Evolutionary conservation across 2,113 vertebrate genomes (phyloP).

Genomic region (Euleptes europaea): DNA sequence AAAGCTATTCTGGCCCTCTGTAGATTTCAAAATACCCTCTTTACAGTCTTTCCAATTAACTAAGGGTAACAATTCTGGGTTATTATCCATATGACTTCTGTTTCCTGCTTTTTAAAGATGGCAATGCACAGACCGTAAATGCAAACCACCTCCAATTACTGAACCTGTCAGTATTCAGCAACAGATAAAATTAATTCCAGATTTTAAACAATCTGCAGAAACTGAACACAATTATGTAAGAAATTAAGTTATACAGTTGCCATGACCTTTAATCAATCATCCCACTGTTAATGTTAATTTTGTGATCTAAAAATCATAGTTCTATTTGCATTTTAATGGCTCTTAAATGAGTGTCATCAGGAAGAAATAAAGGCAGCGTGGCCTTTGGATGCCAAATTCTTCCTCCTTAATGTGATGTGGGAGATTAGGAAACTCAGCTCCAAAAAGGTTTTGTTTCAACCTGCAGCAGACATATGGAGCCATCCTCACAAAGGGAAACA

Average conservation of each 20-base stretch:
- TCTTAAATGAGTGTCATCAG: constrained; percentile 84
- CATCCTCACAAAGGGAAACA: constrained; percentile 70
- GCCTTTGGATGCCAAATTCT: constrained; percentile 79
- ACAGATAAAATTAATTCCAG: constrained; percentile 82
- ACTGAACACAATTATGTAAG: constrained; percentile 81
- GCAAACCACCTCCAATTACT: constrained; percentile 68
- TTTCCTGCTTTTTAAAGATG: constrained; percentile 2
- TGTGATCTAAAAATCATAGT: constrained; percentile 87
- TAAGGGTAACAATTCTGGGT: not conserved
- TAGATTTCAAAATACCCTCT: not conserved
- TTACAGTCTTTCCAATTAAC: not conserved
- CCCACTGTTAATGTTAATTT: constrained; percentile 85
- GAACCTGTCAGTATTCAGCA: constrained; percentile 75
- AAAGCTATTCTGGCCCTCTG: not conserved
- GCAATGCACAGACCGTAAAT: not conserved
- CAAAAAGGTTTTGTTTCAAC: constrained; percentile 71
- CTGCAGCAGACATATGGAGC: constrained; percentile 64
- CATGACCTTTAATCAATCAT: constrained; percentile 86
- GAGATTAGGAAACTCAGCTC: constrained; percentile 66
- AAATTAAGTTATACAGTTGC: constrained; percentile 84
- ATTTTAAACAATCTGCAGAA: constrained; percentile 83
- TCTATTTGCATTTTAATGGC: constrained; percentile 88
- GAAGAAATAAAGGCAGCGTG: constrained; percentile 84
- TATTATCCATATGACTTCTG: constrained; percentile 10
- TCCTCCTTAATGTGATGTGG: constrained; percentile 75